Evolutionary conservation across 1,140 invertebrate species (phyloP).

Genomic region (Homalodisca vitripennis): DNA sequence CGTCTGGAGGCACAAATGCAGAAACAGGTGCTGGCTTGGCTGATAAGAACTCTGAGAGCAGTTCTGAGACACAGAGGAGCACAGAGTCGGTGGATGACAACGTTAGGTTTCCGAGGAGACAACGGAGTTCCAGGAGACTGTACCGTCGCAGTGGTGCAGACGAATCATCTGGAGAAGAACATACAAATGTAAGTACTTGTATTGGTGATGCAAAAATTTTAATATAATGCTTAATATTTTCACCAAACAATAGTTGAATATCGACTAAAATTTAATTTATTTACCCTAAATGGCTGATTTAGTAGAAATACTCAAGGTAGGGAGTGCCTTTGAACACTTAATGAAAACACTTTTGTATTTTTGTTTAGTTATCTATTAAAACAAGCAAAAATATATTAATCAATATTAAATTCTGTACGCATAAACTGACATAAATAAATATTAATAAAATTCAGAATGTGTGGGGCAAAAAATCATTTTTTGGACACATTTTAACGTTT

Average conservation of each 20-base stretch:
- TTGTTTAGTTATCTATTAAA: neutral
- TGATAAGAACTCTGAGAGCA: neutral
- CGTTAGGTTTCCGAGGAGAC: neutral
- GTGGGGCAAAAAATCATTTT: too few species aligned
- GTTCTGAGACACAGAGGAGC: neutral
- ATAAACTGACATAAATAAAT: too few species aligned
- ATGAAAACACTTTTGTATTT: neutral
- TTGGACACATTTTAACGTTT: too few species aligned
- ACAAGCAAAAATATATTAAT: neutral
- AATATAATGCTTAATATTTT: neutral
- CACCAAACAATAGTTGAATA: neutral
- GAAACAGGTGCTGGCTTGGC: too few species aligned
- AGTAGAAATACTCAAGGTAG: neutral
- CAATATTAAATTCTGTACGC: too few species aligned
- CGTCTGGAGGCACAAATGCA: too few species aligned
- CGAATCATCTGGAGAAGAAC: neutral
- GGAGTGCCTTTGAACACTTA: neutral
- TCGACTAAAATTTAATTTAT: neutral
- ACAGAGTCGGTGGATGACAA: neutral
- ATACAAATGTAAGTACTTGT: neutral
- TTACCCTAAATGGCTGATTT: neutral
- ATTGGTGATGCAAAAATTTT: neutral
- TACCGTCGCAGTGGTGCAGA: constrained; percentile 6
- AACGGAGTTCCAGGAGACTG: neutral
- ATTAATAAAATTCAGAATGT: too few species aligned